These are phyloP conservation scores for Ormyrus rosae DNA, from an alignment of 2,888 invertebrate genomes.

Conservation along the genomic window DNA sequence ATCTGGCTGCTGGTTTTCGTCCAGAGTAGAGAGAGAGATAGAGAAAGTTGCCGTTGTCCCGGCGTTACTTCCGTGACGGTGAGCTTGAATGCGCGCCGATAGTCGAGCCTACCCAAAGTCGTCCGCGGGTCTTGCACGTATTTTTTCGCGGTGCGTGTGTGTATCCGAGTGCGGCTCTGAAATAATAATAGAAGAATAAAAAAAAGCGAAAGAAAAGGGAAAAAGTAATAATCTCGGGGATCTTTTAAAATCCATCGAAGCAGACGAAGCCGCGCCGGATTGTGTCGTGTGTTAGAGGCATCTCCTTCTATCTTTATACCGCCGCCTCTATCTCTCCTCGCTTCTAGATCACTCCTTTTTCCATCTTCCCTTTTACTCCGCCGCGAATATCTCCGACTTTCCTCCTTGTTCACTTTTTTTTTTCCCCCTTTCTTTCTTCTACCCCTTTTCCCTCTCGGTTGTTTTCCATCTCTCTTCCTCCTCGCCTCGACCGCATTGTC, in stretches of 20 bases:
- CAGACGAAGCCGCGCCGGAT: constrained; percentile 74
- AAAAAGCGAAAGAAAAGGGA: constrained; percentile 68
- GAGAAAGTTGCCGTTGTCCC: constrained; percentile 70
- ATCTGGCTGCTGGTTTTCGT: constrained; percentile 32
- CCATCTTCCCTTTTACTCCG: constrained; percentile 40
- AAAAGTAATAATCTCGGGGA: constrained; percentile 76
- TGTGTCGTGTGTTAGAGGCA: constrained; percentile 69
- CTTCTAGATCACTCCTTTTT: constrained; percentile 51
- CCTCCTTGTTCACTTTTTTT: constrained; percentile 54
- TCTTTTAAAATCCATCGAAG: constrained; percentile 76
- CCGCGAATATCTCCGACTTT: constrained; percentile 49
- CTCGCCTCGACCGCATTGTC: constrained; percentile 27
- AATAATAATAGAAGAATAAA: constrained; percentile 73
- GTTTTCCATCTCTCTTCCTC: constrained; percentile 46
- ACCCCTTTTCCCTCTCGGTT: constrained; percentile 36
- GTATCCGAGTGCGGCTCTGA: not conserved
- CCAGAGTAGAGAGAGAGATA: constrained; percentile 12
- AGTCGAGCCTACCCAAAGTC: constrained; percentile 75
- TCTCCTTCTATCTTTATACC: constrained; percentile 23
- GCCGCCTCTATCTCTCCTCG: constrained; percentile 35
- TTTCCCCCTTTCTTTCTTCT: constrained; percentile 30
- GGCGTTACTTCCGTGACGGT: constrained; percentile 76
- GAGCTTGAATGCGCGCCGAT: constrained; percentile 75
- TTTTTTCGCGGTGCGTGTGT: too few relatives aligned
- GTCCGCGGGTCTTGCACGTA: constrained; percentile 66